Percentiles rank a stretch among this genome's conserved stretches.
Evolutionary conservation across 2,797 vertebrate species (phyloP).

Genomic region (Myotis vivesi): DNA sequence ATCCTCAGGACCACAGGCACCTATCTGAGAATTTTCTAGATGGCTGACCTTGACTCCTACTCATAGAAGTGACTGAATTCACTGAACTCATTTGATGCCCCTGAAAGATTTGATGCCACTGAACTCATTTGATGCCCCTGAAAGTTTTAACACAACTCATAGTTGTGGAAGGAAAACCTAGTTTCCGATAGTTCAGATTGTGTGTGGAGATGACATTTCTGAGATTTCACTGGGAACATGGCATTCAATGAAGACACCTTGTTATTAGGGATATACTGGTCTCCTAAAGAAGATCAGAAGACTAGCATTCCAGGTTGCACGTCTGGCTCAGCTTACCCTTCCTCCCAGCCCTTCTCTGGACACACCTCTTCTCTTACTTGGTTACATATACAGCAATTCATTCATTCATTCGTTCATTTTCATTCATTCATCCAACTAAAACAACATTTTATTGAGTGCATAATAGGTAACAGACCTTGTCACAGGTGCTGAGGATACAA

Average conservation of each 20-base stretch:
- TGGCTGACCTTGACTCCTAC: not conserved
- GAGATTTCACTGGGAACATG: not conserved
- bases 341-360: not conserved
- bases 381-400: not conserved
- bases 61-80: not conserved
- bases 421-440: not conserved
- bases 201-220: not conserved
- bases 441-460: not conserved
- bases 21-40: not conserved
- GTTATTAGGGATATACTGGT: not conserved
- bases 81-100: not conserved
- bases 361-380: not conserved
- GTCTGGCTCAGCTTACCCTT: not conserved
- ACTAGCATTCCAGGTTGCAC: not conserved
- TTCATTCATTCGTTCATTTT: not conserved
- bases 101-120: not conserved
- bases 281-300: constrained; percentile 45
- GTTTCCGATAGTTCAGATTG: not conserved
- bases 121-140: not conserved
- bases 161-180: not conserved
- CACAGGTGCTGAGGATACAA: not conserved
- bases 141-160: not conserved
- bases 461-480: not conserved
- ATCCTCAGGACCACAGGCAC: not conserved
- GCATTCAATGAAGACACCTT: not conserved